Percentiles rank a stretch among this genome's conserved stretches.
These are phyloP conservation scores for Acrossocheilus fasciatus DNA, from an alignment of 2,797 vertebrate species.

Conservation along the genomic window DNA sequence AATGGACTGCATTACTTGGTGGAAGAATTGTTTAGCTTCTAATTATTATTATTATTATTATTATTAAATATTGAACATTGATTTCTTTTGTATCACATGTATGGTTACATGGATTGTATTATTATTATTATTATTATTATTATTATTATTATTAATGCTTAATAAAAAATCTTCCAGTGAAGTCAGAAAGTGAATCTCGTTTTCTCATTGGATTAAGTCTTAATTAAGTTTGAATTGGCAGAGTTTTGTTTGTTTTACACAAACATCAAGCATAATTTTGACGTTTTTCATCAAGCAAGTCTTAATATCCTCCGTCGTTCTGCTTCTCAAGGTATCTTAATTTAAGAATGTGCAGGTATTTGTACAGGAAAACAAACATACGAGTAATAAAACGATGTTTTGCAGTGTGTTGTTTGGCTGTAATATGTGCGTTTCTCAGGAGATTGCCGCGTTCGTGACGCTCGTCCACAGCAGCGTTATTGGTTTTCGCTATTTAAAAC, in stretches of 20 bases:
- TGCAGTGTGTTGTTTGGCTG: neutral
- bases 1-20: neutral
- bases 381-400: neutral
- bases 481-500: slow-evolving; percentile 45
- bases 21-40: neutral
- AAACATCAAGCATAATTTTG: neutral
- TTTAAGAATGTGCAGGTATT: neutral
- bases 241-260: neutral
- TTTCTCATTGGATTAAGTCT: neutral
- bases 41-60: neutral
- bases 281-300: neutral
- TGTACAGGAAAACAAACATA: neutral
- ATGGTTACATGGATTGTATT: neutral
- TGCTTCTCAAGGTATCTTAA: neutral
- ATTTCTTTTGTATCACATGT: neutral
- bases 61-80: neutral
- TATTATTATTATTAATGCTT: neutral
- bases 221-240: neutral
- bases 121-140: too few species aligned
- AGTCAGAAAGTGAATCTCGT: neutral
- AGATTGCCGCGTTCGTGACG: slow-evolving; percentile 20
- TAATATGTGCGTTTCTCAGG: neutral
- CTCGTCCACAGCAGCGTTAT: slow-evolving; percentile 42
- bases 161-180: neutral
- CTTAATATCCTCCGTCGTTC: neutral